A percentile compares a stretch with the other conserved stretches of the same genome.
Conservation (phyloP, 2,113 vertebrate genomes). For the Melozone crissalis region DNA sequence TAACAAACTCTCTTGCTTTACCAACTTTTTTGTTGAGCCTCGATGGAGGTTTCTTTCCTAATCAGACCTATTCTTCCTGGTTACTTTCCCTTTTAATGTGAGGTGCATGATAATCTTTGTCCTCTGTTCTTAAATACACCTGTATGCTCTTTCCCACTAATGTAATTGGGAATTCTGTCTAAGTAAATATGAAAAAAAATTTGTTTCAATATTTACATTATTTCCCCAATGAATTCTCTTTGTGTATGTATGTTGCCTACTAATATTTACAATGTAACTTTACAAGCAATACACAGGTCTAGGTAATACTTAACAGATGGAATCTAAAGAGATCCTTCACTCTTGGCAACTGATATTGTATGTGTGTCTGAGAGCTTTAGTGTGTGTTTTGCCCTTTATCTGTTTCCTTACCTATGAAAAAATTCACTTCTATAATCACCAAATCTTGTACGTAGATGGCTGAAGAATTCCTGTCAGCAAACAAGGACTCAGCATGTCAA, state of each 20-base stretch:
- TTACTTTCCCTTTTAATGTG: background rate
- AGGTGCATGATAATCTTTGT: background rate
- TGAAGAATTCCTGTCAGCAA: background rate
- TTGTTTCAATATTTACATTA: background rate
- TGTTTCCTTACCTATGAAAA: background rate
- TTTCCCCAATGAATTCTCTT: background rate
- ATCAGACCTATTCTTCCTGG: background rate
- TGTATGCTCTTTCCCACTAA: background rate
- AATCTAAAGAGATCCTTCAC: background rate
- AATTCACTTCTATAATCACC: background rate
- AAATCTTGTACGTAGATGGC: background rate
- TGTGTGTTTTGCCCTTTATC: background rate
- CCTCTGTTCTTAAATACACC: background rate
- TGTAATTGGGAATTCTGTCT: background rate
- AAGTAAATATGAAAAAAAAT: background rate
- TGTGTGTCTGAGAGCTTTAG: background rate
- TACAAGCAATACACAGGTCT: background rate
- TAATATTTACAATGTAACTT: background rate
- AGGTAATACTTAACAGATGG: background rate
- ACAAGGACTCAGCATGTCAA: background rate
- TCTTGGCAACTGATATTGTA: background rate
- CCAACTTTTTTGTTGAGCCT: background rate
- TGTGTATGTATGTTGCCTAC: background rate
- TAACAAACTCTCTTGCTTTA: background rate
- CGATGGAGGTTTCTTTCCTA: background rate